These are phyloP conservation scores for Pseudocheirus occidentalis DNA, from an alignment of 2,797 vertebrate species.

Conservation along the genomic window DNA sequence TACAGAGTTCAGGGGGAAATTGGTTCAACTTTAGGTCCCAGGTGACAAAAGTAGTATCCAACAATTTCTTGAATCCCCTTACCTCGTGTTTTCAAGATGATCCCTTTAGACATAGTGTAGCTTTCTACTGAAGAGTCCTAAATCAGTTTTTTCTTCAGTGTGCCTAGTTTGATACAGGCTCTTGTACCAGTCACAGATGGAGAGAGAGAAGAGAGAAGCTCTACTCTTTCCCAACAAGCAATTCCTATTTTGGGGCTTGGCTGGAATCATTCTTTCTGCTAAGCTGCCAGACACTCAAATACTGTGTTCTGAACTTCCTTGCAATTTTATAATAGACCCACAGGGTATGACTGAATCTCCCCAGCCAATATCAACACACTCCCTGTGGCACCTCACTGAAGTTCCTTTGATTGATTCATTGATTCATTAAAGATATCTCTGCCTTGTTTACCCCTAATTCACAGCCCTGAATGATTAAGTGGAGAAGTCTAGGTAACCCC, in stretches of 20 bases:
- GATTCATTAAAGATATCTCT: neutral
- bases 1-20: neutral
- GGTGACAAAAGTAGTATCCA: neutral
- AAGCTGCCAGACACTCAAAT: neutral
- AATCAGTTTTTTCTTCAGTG: neutral
- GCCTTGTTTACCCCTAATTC: neutral
- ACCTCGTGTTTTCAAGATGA: neutral
- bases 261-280: neutral
- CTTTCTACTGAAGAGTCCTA: neutral
- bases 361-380: neutral
- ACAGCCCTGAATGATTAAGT: neutral
- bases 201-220: neutral
- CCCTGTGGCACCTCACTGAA: neutral
- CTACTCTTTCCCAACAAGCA: neutral
- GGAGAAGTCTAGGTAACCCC: neutral
- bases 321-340: neutral
- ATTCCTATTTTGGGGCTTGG: slow-evolving; percentile 1
- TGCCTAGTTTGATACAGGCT: neutral
- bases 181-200: neutral
- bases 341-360: neutral
- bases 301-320: neutral
- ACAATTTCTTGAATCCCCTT: neutral
- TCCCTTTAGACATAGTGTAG: neutral
- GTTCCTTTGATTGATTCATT: neutral
- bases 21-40: neutral